Evolutionary conservation across 2,888 invertebrate species (phyloP).

Genomic region (Xestia ashworthii): DNA sequence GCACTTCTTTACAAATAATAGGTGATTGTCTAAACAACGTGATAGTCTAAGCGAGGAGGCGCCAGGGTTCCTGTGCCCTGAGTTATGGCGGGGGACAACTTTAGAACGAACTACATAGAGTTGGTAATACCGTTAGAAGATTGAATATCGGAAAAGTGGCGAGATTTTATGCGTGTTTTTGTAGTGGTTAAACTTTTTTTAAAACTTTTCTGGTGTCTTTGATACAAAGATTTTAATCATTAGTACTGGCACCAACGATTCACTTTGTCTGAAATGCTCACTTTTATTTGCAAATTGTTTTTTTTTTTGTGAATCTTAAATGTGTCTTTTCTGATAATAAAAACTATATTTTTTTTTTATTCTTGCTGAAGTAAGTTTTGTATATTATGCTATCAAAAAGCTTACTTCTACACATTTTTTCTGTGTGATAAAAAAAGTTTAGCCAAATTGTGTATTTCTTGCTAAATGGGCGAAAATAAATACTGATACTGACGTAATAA

Average conservation of each 20-base stretch:
- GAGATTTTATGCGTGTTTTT: neutral
- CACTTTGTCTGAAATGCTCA: no score
- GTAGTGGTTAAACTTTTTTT: neutral
- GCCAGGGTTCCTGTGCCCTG: slow-evolving; percentile 60
- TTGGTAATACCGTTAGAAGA: slow-evolving; percentile 11
- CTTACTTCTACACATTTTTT: neutral
- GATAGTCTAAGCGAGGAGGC: slow-evolving; percentile 65
- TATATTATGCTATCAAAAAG: neutral
- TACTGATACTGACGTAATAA: neutral
- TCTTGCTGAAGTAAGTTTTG: neutral
- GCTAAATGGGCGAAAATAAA: neutral
- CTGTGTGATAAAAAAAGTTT: neutral
- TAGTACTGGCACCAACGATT: no score
- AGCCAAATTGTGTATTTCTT: neutral
- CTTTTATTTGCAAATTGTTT: no score
- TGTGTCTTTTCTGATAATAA: no score
- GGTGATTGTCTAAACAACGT: slow-evolving; percentile 58
- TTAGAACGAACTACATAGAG: slow-evolving; percentile 31
- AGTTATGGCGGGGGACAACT: slow-evolving; percentile 50
- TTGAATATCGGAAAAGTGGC: neutral
- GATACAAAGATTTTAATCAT: no score
- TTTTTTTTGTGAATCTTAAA: no score
- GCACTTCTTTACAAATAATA: slow-evolving; percentile 43
- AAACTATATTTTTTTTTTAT: no score
- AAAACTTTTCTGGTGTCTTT: no score